These are phyloP conservation scores for Patagioenas fasciata DNA, from an alignment of 2,113 vertebrate species.

Conservation along the genomic window DNA sequence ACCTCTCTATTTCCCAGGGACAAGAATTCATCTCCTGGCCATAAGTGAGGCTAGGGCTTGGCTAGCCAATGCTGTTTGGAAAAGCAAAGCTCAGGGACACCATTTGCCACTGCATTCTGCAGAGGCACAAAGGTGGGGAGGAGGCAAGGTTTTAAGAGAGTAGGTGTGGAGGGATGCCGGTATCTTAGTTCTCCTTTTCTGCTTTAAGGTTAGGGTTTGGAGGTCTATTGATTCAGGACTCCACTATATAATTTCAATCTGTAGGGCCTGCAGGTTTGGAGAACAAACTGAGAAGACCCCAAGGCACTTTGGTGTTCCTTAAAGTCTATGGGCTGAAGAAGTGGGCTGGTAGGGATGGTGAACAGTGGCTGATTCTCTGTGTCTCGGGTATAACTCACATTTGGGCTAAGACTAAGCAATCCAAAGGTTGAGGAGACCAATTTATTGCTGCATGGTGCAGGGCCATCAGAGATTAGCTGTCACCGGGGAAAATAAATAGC, in stretches of 20 bases:
- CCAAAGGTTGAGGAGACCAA: neutral
- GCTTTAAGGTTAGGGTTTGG: neutral
- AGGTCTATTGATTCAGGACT: neutral
- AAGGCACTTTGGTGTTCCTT: neutral
- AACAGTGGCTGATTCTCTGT: neutral
- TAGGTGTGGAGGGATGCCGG: neutral
- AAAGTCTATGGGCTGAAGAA: neutral
- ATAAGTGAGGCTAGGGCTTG: neutral
- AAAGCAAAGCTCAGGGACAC: neutral
- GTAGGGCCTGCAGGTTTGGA: neutral
- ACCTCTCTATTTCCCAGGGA: neutral
- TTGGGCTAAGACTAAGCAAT: neutral
- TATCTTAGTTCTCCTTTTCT: neutral
- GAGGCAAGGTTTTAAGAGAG: neutral
- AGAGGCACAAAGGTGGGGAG: neutral
- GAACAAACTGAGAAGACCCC: neutral
- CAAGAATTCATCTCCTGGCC: neutral
- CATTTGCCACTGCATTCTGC: neutral
- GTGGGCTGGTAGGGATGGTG: neutral
- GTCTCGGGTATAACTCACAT: neutral
- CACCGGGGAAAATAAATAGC: neutral
- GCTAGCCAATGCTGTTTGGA: neutral
- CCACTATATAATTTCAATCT: neutral
- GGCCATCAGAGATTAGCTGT: accelerated
- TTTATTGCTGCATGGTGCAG: neutral